These are phyloP conservation scores for Eledone cirrhosa DNA, from an alignment of 2,888 invertebrate genomes.

Conservation along the genomic window DNA sequence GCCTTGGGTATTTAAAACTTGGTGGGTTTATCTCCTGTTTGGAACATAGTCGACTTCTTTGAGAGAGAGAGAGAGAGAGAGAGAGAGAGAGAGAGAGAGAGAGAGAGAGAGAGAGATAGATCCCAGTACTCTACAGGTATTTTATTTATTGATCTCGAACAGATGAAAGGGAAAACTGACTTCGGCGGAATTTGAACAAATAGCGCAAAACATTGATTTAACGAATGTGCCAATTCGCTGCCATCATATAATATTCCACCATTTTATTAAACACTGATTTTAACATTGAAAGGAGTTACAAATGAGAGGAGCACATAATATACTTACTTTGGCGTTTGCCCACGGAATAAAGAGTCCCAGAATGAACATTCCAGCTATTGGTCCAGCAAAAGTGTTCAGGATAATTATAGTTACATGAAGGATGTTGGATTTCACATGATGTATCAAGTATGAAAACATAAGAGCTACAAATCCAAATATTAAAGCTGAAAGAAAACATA, in stretches of 20 bases:
- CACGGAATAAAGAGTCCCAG: conserved; percentile 19
- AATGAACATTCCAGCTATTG: conserved; percentile 8
- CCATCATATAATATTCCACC: no score
- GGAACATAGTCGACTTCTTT: no score
- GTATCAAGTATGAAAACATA: not conserved
- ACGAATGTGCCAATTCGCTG: no score
- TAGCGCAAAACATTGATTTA: no score
- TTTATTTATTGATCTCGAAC: no score
- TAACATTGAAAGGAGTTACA: no score
- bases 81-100: not conserved
- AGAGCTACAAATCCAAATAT: not conserved
- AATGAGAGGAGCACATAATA: not conserved
- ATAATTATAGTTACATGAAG: not conserved
- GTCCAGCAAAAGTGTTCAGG: not conserved
- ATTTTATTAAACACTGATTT: no score
- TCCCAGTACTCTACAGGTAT: not conserved
- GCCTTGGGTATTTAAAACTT: no score
- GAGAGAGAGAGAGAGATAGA: not conserved
- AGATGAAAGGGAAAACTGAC: no score
- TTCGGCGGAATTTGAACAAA: not conserved
- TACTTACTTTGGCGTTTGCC: conserved; percentile 21
- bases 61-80: not conserved
- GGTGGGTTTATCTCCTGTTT: no score
- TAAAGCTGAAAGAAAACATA: not conserved
- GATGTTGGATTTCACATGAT: not conserved